phyloP scores from a whole-genome alignment of 2,888 invertebrate genomes.

The Cylindroiulus punctatus region DNA sequence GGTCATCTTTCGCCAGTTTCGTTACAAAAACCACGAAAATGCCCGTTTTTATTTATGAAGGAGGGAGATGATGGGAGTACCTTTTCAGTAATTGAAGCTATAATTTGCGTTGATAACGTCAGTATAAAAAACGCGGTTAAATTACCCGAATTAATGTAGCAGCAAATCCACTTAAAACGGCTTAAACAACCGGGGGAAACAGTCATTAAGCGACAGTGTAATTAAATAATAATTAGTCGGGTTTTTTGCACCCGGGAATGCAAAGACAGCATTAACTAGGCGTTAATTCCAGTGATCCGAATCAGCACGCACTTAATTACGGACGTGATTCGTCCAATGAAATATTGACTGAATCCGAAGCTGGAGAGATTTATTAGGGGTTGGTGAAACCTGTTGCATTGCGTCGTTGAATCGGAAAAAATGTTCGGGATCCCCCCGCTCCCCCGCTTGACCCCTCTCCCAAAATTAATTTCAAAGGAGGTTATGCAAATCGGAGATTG shows the following conservation, averaged over 20 bases:
- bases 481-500: constrained; percentile 24
- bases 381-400: background rate
- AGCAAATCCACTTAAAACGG: constrained; percentile 35
- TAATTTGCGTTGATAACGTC: constrained; percentile 5
- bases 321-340: background rate
- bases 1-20: too few relatives aligned
- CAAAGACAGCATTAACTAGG: constrained; percentile 15
- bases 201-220: constrained; percentile 21
- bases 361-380: background rate
- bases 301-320: constrained; percentile 30
- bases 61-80: background rate
- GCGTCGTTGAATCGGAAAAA: background rate
- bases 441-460: background rate
- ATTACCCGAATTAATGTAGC: constrained; percentile 29
- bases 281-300: constrained; percentile 23
- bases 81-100: constrained; percentile 30
- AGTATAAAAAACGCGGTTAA: background rate
- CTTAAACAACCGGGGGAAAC: constrained; percentile 1
- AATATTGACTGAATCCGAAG: constrained; percentile 6
- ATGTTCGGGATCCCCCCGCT: too few relatives aligned
- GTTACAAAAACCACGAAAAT: too few relatives aligned
- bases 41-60: background rate
- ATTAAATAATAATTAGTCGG: constrained; percentile 8
- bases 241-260: constrained; percentile 5
- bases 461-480: background rate